Evolutionary conservation across 2,113 vertebrate genomes (phyloP), one percentile per base, ranked within the genome.

Genomic region (Naja naja): DNA sequence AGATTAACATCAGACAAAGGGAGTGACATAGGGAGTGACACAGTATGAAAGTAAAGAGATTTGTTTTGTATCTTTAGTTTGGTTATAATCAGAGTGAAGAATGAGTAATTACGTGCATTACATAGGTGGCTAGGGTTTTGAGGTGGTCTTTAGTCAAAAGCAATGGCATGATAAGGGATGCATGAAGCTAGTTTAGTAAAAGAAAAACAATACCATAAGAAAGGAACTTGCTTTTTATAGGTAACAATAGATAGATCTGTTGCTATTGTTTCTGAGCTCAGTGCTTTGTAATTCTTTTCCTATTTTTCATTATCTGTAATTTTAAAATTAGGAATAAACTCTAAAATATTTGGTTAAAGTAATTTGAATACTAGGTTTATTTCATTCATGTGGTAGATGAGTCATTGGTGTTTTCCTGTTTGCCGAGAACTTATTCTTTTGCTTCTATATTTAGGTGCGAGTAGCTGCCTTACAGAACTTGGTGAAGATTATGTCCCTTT

Each of bases 401-500:
- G 74, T 9, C 39, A 74, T 64, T 39, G 85, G 12, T 81, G 30
- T 11, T 88, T 56, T 43, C 43, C 64, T n/a, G 4, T 85, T 94
- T 69, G 90, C 1, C 90, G 53, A 60, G 22, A 69, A 54, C 56
- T 93, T 30, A 0, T 60, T 87, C 23, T 90, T 74, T 86, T 0
- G 39, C 18, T 60, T 34, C 52, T 93, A 53, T 89, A 16, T 74
- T 45, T 96, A 99, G 99, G 99, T 99, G 94, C 98, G 99, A 64
- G 99, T 99, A 97, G 99, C 99, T 92, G 99, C 99, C 45, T 94
- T 99, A 43, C 99, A 99, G 98, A 99, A 99, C 96, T 96, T 99
- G 98, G 99, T 99, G 97, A 99, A 99, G 98, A 99, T 99, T 93
- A 99, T 99, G 99, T 99, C 99, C 81, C 98, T 99, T 92, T 99